phyloP scores from a whole-genome alignment of 2,113 vertebrate species.

The Pterocles orientalis region DNA sequence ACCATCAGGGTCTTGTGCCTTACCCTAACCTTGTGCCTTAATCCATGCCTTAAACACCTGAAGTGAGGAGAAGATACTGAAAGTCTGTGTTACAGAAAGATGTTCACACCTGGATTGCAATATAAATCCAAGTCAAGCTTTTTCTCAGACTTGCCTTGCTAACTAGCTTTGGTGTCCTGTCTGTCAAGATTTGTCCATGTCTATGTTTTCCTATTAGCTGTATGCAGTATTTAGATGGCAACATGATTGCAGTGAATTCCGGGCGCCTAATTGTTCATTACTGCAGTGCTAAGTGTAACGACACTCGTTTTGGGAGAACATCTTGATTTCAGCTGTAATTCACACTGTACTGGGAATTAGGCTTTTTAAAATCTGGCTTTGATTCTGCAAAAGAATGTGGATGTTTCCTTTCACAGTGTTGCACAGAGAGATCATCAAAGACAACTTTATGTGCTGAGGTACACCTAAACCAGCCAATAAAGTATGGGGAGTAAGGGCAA shows the following conservation, averaged over 20 bases:
- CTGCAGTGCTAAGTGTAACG: background rate
- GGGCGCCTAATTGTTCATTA: background rate
- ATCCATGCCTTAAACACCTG: background rate
- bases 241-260: background rate
- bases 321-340: background rate
- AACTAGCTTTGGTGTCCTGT: background rate
- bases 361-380: background rate
- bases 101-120: background rate
- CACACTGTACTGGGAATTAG: background rate
- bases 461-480: background rate
- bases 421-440: background rate
- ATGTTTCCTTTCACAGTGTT: background rate
- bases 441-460: background rate
- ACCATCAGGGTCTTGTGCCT: background rate
- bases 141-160: background rate
- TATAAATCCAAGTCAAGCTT: background rate
- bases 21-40: background rate
- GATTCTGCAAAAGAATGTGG: background rate
- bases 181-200: background rate
- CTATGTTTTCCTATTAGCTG: background rate
- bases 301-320: accelerated
- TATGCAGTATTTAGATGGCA: background rate
- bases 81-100: background rate
- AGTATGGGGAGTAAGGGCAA: background rate
- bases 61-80: background rate